phyloP scores from a whole-genome alignment of 2,888 invertebrate species.

The Melolontha melolontha region DNA sequence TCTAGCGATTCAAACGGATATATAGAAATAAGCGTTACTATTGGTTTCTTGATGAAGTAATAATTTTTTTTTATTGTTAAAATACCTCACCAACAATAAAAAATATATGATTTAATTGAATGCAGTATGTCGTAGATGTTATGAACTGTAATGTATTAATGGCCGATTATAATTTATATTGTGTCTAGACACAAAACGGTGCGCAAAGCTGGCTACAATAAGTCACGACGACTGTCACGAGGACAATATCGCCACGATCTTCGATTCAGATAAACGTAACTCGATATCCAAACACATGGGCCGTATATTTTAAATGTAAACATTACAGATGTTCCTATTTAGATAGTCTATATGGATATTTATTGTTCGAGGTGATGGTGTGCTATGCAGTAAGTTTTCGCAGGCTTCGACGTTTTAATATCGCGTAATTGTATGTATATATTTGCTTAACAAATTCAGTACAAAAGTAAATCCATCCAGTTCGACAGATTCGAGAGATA shows the following conservation, averaged over 20 bases:
- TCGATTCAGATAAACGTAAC: constrained; percentile 48
- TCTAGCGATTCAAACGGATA: no score
- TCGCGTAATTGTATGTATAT: neutral
- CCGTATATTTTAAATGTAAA: constrained; percentile 27
- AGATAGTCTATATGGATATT: constrained; percentile 19
- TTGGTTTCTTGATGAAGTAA: neutral
- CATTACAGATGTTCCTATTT: constrained; percentile 42
- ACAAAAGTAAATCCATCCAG: no score
- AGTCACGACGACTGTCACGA: constrained; percentile 48
- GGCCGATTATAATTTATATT: constrained; percentile 37
- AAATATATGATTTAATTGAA: constrained; percentile 25
- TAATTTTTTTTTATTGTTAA: neutral
- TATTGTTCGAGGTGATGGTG: constrained; percentile 9
- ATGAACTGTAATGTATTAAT: constrained; percentile 34
- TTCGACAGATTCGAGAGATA: no score
- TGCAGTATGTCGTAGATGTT: constrained; percentile 32
- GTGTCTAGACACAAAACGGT: constrained; percentile 42
- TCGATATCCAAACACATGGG: constrained; percentile 46
- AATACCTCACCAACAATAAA: neutral
- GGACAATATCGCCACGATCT: constrained; percentile 48
- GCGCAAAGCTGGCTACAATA: constrained; percentile 45
- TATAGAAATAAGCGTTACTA: no score
- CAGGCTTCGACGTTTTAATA: neutral
- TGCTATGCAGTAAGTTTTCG: constrained; percentile 6
- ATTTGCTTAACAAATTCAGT: neutral